Base-by-base conservation (phyloP, 1,140 invertebrate species). In the Yoshiicerus persimilis region DNA sequence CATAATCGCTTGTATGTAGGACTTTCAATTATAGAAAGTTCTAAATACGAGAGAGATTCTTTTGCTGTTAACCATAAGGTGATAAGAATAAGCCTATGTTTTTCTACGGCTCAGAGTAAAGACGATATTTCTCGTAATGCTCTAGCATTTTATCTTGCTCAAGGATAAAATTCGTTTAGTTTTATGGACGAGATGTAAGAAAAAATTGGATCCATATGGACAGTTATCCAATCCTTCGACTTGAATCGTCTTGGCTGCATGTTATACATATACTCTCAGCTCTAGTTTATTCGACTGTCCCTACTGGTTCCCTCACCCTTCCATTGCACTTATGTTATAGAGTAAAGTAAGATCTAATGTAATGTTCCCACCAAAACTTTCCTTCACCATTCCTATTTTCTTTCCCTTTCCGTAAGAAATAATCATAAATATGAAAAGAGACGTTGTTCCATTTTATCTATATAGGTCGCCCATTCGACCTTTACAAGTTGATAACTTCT, bases 141-240 rank as follows among this genome's bases (percentile, higher is more conserved):
- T 34, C 13, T n/a, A 80, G 32, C 75, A 80, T 80, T 80, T 38
- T 80, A 80, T 80, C 75, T 80, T 38, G 20, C 75, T 80, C n/a
- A 80, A 80, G 75, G 75, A 80, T 80, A 80, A 80, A 80, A 80
- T 80, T 80, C 75, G 75, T 80, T 80, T 80, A 80, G 30, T 80
- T 80, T 80, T 80, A 80, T 80, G 75, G 75, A 77, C 20, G 32
- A 80, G 75, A 38, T n/a, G 34, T 34, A 80, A 80, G 34, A 20
- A 80, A 80, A 80, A 38, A 80, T 30, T 36, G 75, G 75, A 80
- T 80, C 75, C 34, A 80, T 70, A 70, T 38, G 34, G 75, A 80
- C 75, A 80, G 75, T 80, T 80, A 80, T 80, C 75, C 75, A 34
- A 80, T 80, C 75, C 20, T 36, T 80, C 32, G 75, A 80, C 75